Evolutionary conservation across 1,140 invertebrate species (phyloP), one percentile per base, ranked within the genome.

Genomic region (Parapsyche elsis): DNA sequence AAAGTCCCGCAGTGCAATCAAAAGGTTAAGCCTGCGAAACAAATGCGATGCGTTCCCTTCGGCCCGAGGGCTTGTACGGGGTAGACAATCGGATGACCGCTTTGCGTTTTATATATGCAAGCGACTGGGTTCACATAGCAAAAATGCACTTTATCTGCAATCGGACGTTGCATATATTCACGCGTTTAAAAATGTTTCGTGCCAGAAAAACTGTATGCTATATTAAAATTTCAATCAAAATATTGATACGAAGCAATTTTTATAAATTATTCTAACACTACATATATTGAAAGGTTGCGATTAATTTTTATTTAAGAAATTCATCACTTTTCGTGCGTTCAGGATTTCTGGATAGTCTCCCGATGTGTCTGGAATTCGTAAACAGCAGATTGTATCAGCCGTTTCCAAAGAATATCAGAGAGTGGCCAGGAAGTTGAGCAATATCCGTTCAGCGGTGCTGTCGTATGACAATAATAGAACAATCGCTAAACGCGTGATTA

Each of bases 21-120:
- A 76, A 76, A 76, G 74, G 74, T 76, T 76, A 76, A 76, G 30
- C 44, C 53, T 76, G 74, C 45, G 74, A 76, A 76, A 76, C 53
- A 45, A 76, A 76, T 76, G 74, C 74, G 44, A 44, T 76, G 53
- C 44, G 74, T 61, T 76, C 74, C 44, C 74, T 59, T 57, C 74
- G 26, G 74, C 74, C 74, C 30, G 2, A 61, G 53, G 74, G 74
- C 49, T 49, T 59, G 57, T 38, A 38, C 21, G 30, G 74, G 74
- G 44, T 76, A 76, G 16, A 76, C 74, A 76, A 61, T 76, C 19
- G 49, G 74, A 61, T 61, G 57, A 61, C 57, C 57, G 57, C 9
- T 16, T 7, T 38, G 9, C 57, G 57, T 61, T 61, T 61, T 61
- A 61, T 61, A 19, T 38, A 38, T 38, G 30, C 30, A 38, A 38